Conservation (phyloP, 1,140 invertebrate genomes). For the Caenorhabditis elegans region DNA sequence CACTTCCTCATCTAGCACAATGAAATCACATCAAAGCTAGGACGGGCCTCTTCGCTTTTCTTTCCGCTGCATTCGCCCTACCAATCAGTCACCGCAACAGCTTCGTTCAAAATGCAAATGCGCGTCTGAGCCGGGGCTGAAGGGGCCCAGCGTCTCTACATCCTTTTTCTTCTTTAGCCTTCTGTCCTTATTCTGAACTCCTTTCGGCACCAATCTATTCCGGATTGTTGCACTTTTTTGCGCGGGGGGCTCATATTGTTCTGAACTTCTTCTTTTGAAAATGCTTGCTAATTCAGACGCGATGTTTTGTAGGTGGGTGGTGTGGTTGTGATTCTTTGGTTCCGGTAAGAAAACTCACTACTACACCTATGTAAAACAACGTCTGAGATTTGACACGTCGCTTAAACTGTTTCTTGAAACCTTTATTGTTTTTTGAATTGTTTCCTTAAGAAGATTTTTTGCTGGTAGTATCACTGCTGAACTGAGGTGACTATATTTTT, state of each 20-base stretch:
- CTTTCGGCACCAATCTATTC: background rate
- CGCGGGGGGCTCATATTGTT: background rate
- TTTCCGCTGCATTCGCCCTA: background rate
- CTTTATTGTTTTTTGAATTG: too few relatives aligned
- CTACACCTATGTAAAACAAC: too few relatives aligned
- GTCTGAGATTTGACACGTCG: too few relatives aligned
- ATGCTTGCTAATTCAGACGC: too few relatives aligned
- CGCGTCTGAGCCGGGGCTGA: background rate
- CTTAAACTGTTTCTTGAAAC: too few relatives aligned
- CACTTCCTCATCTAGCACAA: background rate
- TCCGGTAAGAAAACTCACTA: too few relatives aligned
- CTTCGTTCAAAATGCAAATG: conserved; percentile 30
- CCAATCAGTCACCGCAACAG: conserved; percentile 14
- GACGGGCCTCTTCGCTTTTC: background rate
- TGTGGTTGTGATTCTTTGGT: too few relatives aligned
- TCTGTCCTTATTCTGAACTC: conserved; percentile 19
- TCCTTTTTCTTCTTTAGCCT: background rate
- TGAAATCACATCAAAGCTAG: conserved; percentile 12
- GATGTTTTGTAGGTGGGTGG: background rate
- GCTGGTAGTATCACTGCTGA: too few relatives aligned
- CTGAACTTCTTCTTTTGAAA: too few relatives aligned
- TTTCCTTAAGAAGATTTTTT: too few relatives aligned
- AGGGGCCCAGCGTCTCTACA: background rate
- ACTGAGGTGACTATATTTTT: too few relatives aligned
- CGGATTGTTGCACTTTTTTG: conserved; percentile 1